These are phyloP conservation scores for Melanostoma scalare DNA, from an alignment of 2,888 invertebrate species.

Conservation along the genomic window DNA sequence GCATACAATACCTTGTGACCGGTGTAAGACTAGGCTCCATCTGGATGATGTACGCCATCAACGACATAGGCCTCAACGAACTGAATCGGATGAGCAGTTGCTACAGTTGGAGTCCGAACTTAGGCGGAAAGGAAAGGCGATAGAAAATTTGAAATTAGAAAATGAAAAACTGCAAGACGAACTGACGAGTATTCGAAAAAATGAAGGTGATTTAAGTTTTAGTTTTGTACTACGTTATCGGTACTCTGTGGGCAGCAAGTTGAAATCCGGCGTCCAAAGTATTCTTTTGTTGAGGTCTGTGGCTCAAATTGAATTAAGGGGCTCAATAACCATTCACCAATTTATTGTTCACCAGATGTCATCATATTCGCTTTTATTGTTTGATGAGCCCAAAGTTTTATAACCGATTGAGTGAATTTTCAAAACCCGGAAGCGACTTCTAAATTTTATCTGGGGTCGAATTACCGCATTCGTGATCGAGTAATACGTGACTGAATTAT, in stretches of 20 bases:
- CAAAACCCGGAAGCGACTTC: too few relatives aligned
- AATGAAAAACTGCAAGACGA: constrained; percentile 74
- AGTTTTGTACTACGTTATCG: too few relatives aligned
- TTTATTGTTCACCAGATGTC: too few relatives aligned
- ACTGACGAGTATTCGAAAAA: constrained; percentile 68
- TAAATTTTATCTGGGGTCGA: too few relatives aligned
- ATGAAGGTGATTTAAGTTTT: constrained; percentile 66
- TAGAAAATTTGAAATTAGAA: constrained; percentile 65
- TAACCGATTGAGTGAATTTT: too few relatives aligned
- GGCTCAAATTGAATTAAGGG: neutral
- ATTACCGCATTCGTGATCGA: too few relatives aligned
- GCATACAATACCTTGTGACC: constrained; percentile 44
- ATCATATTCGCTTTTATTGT: too few relatives aligned
- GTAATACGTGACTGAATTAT: too few relatives aligned
- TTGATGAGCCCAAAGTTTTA: too few relatives aligned
- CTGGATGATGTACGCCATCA: constrained; percentile 31
- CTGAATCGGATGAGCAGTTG: constrained; percentile 47
- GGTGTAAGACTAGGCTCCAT: constrained; percentile 40
- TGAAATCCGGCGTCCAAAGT: too few relatives aligned
- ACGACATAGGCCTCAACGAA: neutral
- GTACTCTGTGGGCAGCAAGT: too few relatives aligned
- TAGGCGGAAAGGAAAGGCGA: constrained; percentile 61
- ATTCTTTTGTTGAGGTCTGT: too few relatives aligned
- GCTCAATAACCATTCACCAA: neutral
- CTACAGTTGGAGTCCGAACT: constrained; percentile 51